These are phyloP conservation scores for Coelinius sp. DNA, from an alignment of 2,888 invertebrate genomes.

Conservation along the genomic window DNA sequence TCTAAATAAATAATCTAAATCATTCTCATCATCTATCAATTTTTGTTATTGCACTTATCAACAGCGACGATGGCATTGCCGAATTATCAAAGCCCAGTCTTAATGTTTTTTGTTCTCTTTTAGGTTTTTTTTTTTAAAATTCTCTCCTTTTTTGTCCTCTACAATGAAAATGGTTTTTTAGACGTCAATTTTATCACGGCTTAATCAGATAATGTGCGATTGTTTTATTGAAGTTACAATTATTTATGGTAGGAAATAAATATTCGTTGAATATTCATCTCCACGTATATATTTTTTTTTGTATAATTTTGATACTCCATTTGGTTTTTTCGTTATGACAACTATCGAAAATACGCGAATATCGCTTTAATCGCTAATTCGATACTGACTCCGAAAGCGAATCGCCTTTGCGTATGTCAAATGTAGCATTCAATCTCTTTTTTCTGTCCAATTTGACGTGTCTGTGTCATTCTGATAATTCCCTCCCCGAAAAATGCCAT, in stretches of 20 bases:
- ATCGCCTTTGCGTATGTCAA: slow-evolving; percentile 25
- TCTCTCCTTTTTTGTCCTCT: neutral
- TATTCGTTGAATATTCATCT: neutral
- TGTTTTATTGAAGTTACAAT: neutral
- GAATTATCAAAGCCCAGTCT: slow-evolving; percentile 43
- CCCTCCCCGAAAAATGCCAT: slow-evolving; percentile 7
- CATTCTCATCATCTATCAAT: neutral
- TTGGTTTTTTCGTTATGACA: neutral
- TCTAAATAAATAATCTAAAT: slow-evolving; percentile 23
- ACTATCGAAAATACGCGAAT: slow-evolving; percentile 25
- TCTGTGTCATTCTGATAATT: neutral
- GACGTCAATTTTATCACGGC: slow-evolving; percentile 16
- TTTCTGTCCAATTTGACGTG: neutral
- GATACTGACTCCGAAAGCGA: slow-evolving; percentile 49
- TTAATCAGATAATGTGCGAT: slow-evolving; percentile 11
- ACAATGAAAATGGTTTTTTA: slow-evolving; percentile 17
- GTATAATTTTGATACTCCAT: neutral
- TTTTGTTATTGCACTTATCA: slow-evolving; percentile 32
- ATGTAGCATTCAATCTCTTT: slow-evolving; percentile 13
- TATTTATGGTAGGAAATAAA: neutral
- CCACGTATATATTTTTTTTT: neutral
- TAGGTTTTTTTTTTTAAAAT: neutral
- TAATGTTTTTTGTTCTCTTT: slow-evolving; percentile 31
- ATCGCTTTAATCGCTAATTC: slow-evolving; percentile 39
- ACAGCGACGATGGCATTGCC: slow-evolving; percentile 26